Evolutionary conservation across 2,888 invertebrate genomes (phyloP).

Genomic region (Hypena proboscidalis): DNA sequence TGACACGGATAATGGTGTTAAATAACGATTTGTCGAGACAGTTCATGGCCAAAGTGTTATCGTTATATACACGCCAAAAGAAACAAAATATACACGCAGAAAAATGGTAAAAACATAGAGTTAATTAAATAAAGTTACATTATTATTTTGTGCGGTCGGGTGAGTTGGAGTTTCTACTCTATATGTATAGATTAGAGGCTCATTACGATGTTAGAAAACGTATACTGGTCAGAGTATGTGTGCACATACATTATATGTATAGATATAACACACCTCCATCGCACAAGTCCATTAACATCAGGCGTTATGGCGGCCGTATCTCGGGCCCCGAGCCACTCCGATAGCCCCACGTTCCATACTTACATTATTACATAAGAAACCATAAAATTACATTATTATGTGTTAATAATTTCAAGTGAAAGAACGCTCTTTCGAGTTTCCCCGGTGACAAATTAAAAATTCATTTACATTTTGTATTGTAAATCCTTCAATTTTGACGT

Average conservation of each 20-base stretch:
- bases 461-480: conserved; percentile 54
- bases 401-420: conserved; percentile 83
- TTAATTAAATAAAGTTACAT: conserved; percentile 37
- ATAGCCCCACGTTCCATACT: conserved; percentile 80
- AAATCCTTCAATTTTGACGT: conserved; percentile 56
- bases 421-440: conserved; percentile 59
- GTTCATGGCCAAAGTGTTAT: conserved; percentile 24
- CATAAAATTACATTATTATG: conserved; percentile 84
- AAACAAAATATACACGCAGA: conserved; percentile 12
- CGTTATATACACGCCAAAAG: conserved; percentile 7
- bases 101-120: conserved; percentile 14
- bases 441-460: conserved; percentile 69
- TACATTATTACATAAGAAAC: conserved; percentile 82
- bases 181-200: conserved; percentile 13
- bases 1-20: conserved; percentile 12
- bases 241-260: too few species aligned
- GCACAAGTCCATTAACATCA: conserved; percentile 73
- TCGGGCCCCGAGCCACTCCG: conserved; percentile 66
- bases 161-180: conserved; percentile 18
- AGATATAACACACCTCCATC: conserved; percentile 56
- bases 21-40: conserved; percentile 5
- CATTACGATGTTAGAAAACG: conserved; percentile 28
- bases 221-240: conserved; percentile 35
- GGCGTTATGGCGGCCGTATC: conserved; percentile 75
- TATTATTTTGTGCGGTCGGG: conserved; percentile 26